Conservation (phyloP, 2,113 vertebrate genomes). For the Eulacestoma nigropectus region DNA sequence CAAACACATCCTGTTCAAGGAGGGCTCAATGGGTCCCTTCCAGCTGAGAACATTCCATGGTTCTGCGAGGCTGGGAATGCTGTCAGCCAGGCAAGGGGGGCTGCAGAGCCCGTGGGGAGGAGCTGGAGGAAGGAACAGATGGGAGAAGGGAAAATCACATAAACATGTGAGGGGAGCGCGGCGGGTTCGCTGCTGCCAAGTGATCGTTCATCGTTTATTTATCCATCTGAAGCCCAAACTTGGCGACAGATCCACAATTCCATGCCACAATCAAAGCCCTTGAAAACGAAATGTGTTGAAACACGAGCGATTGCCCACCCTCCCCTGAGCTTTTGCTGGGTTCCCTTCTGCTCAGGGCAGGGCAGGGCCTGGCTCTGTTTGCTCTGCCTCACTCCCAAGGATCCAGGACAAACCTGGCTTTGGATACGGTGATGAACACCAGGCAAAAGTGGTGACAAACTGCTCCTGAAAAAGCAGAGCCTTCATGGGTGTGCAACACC, state of each 20-base stretch:
- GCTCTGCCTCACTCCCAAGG: neutral
- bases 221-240: constrained; percentile 22
- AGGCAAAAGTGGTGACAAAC: neutral
- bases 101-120: neutral
- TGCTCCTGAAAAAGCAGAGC: neutral
- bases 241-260: neutral
- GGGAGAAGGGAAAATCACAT: neutral
- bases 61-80: neutral
- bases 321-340: neutral
- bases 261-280: neutral
- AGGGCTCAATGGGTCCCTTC: neutral
- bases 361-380: neutral
- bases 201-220: constrained; percentile 11
- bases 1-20: accelerated
- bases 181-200: neutral
- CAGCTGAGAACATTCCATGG: neutral
- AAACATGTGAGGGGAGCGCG: neutral
- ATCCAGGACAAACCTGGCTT: neutral
- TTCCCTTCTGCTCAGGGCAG: neutral
- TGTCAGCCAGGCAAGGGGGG: neutral
- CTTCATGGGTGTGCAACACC: accelerated
- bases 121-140: neutral
- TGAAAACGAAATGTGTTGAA: constrained; percentile 5
- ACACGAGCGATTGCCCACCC: neutral
- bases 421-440: neutral